A percentile compares a stretch with the other conserved stretches of the same genome.
phyloP scores from a whole-genome alignment of 2,888 invertebrate species.

The Ophion ventricosus region DNA sequence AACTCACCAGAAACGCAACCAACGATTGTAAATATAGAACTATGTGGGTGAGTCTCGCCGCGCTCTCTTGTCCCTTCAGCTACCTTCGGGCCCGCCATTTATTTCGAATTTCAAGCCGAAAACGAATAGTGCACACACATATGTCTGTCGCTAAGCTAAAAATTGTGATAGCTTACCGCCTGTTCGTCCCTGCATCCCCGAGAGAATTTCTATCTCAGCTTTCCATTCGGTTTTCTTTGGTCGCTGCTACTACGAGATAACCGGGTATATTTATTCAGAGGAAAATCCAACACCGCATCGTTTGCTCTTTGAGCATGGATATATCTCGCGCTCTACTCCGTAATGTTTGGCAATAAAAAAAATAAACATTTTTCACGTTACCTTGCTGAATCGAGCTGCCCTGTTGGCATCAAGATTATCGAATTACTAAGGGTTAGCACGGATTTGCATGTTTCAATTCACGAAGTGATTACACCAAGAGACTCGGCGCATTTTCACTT shows the following conservation, averaged over 20 bases:
- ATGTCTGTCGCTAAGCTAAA: slow-evolving; percentile 1
- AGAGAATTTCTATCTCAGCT: slow-evolving; percentile 17
- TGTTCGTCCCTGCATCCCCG: slow-evolving; percentile 3
- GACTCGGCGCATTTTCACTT: not conserved
- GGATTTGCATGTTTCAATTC: not conserved
- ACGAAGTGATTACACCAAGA: not conserved
- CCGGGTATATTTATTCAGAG: slow-evolving; percentile 16
- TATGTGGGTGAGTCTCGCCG: slow-evolving; percentile 7
- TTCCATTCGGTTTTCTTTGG: not conserved
- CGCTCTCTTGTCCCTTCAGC: not conserved
- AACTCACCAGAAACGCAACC: slow-evolving; percentile 32
- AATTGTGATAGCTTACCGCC: slow-evolving; percentile 9
- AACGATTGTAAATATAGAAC: slow-evolving; percentile 14
- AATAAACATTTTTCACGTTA: not conserved
- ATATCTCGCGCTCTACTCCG: not conserved
- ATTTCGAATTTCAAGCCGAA: slow-evolving; percentile 5
- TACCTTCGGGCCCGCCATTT: not conserved
- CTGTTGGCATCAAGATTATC: not conserved
- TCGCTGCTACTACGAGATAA: slow-evolving; percentile 11
- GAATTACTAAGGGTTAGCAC: not conserved
- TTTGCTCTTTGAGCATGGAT: not conserved
- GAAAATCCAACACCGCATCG: not conserved
- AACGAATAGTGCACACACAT: not conserved
- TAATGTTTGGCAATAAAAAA: not conserved
- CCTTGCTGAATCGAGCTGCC: not conserved